phyloP scores from a whole-genome alignment of 2,797 vertebrate species.

The Discoglossus pictus region DNA sequence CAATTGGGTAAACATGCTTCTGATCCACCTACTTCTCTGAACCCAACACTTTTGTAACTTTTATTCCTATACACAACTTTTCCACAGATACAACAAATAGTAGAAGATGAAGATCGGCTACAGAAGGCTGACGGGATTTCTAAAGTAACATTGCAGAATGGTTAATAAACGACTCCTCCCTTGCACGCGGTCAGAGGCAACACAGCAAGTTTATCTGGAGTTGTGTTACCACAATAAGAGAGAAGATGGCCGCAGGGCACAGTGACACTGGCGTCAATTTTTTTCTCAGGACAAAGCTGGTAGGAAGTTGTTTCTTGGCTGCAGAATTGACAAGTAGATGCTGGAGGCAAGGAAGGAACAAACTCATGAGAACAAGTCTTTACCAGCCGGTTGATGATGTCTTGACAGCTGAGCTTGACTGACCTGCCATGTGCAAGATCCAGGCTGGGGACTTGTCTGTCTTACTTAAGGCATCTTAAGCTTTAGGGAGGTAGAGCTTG shows the following conservation, averaged over 20 bases:
- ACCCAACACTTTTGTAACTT: too few relatives aligned
- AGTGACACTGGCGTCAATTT: constrained; percentile 27
- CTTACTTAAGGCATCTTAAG: constrained; percentile 31
- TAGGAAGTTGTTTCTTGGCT: constrained; percentile 46
- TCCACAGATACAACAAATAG: too few relatives aligned
- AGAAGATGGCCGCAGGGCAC: constrained; percentile 23
- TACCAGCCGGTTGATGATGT: constrained; percentile 48
- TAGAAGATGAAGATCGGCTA: too few relatives aligned
- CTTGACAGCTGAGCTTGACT: constrained; percentile 1
- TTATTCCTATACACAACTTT: too few relatives aligned
- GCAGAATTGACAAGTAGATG: constrained; percentile 36
- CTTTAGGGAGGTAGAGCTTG: not conserved
- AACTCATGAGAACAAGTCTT: constrained; percentile 45
- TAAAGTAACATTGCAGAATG: too few relatives aligned
- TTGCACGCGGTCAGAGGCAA: not conserved
- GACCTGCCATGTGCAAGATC: constrained; percentile 31
- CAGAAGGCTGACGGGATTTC: too few relatives aligned
- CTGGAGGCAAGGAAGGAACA: constrained; percentile 48
- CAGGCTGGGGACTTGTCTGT: constrained; percentile 7
- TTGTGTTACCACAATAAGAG: constrained; percentile 1
- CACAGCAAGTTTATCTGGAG: constrained; percentile 1
- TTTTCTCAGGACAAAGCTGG: constrained; percentile 29
- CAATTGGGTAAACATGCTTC: too few relatives aligned
- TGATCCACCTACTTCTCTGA: too few relatives aligned
- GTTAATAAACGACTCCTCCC: not conserved